Percentiles rank a stretch among this genome's conserved stretches.
These are phyloP conservation scores for Nothocercus julius DNA, from an alignment of 2,113 vertebrate genomes.

Conservation along the genomic window DNA sequence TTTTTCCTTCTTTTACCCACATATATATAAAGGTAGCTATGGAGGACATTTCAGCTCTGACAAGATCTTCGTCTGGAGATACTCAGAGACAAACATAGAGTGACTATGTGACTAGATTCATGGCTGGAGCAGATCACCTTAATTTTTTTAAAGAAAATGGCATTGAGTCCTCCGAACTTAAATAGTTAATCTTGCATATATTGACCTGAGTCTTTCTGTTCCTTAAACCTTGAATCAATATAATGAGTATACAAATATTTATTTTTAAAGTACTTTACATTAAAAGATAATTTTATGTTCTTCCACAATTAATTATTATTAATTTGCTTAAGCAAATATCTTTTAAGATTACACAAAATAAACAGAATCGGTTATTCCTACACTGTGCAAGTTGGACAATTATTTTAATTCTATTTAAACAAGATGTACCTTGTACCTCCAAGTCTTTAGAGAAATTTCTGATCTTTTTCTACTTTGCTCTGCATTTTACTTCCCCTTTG, in stretches of 20 bases:
- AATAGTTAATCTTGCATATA: neutral
- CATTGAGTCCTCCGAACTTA: neutral
- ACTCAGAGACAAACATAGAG: neutral
- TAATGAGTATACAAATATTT: conserved; percentile 29
- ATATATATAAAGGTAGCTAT: neutral
- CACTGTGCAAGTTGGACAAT: neutral
- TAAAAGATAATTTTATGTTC: conserved; percentile 11
- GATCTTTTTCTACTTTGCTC: neutral
- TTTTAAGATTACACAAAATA: neutral
- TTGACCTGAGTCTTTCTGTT: neutral
- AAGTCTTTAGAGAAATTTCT: conserved; percentile 23
- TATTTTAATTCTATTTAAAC: neutral
- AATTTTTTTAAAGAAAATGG: neutral
- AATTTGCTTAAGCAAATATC: neutral
- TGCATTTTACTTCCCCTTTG: conserved; percentile 21
- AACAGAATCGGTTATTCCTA: neutral
- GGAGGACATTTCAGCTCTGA: neutral
- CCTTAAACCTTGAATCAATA: neutral
- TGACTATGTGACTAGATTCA: neutral
- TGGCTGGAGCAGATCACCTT: neutral
- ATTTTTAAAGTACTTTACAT: conserved; percentile 15
- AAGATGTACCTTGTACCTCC: neutral
- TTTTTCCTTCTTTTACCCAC: too few relatives aligned
- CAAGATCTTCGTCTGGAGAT: neutral
- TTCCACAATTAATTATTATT: conserved; percentile 5